A percentile compares a stretch with the other conserved stretches of the same genome.
These are phyloP conservation scores for Pseudochaenichthys georgianus DNA, from an alignment of 2,797 vertebrate genomes.

Conservation along the genomic window DNA sequence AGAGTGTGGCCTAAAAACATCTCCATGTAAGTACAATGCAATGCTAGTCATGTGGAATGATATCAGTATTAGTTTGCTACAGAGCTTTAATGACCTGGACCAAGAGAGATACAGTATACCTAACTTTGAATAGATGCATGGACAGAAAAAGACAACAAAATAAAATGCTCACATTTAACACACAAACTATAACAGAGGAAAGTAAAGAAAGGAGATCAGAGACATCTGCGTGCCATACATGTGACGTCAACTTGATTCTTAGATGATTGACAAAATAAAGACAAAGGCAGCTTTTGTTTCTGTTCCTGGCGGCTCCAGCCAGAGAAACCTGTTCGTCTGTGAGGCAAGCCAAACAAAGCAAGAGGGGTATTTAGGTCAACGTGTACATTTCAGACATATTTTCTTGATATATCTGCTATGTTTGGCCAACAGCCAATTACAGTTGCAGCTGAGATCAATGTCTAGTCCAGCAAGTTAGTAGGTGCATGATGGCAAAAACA, in stretches of 20 bases:
- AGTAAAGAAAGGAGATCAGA: slow-evolving; percentile 11
- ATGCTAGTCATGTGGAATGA: slow-evolving; percentile 47
- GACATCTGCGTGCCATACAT: slow-evolving; percentile 50
- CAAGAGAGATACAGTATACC: slow-evolving; percentile 13
- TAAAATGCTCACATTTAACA: slow-evolving; percentile 27
- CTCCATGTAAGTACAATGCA: slow-evolving; percentile 55
- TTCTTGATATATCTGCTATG: slow-evolving; percentile 40
- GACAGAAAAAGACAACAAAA: slow-evolving; percentile 22
- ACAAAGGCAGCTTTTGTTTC: slow-evolving; percentile 68
- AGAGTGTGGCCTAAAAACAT: slow-evolving; percentile 44
- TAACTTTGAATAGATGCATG: not conserved
- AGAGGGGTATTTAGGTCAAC: slow-evolving; percentile 65
- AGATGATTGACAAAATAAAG: slow-evolving; percentile 70
- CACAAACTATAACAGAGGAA: slow-evolving; percentile 30
- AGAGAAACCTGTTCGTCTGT: slow-evolving; percentile 45
- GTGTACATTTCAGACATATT: slow-evolving; percentile 46
- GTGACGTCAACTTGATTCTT: slow-evolving; percentile 78
- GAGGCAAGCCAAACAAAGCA: slow-evolving; percentile 64
- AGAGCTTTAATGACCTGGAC: slow-evolving; percentile 42
- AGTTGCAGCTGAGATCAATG: slow-evolving; percentile 15
- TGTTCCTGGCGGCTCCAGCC: slow-evolving; percentile 45
- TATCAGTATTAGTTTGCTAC: slow-evolving; percentile 45
- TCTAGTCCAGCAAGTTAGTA: slow-evolving; percentile 2
- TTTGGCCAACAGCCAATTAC: slow-evolving; percentile 22
- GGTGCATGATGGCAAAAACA: slow-evolving; percentile 3